Evolutionary conservation across 2,797 vertebrate species (phyloP).

Genomic region (Sparus aurata): DNA sequence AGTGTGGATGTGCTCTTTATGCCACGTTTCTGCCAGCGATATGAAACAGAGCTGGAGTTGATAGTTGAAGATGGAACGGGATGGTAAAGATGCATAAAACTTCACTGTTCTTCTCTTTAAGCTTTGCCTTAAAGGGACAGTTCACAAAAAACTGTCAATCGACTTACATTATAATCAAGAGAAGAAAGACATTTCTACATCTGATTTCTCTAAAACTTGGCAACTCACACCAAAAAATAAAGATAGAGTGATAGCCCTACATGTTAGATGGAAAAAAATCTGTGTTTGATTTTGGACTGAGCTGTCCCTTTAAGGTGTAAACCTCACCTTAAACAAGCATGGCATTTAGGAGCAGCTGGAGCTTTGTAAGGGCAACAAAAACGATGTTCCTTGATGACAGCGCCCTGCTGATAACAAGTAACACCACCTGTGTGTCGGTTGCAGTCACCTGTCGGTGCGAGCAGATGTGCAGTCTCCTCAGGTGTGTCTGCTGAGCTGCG

Average conservation of each 20-base stretch:
- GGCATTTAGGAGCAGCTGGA: background rate
- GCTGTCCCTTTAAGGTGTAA: background rate
- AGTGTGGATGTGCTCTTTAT: slow-evolving; percentile 85
- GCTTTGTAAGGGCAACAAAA: background rate
- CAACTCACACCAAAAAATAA: no score
- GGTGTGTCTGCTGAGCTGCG: slow-evolving; percentile 87
- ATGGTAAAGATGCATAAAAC: slow-evolving; percentile 85
- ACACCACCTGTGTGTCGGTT: slow-evolving; percentile 39
- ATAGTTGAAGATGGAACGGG: slow-evolving; percentile 88
- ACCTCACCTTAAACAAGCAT: background rate
- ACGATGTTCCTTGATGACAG: background rate
- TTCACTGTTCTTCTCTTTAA: background rate
- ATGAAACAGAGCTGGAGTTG: slow-evolving; percentile 89
- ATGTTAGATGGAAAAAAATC: no score
- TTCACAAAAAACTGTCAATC: no score
- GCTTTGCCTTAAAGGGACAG: no score
- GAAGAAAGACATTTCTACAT: no score
- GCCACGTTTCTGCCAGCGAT: slow-evolving; percentile 82
- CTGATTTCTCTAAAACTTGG: no score
- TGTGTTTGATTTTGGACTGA: no score
- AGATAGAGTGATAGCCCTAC: no score
- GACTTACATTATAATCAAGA: no score
- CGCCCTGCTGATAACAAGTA: slow-evolving; percentile 4
- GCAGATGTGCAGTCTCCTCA: slow-evolving; percentile 91
- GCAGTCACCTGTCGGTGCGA: slow-evolving; percentile 89